Percentiles rank a stretch among this genome's conserved stretches.
phyloP scores from a whole-genome alignment of 2,888 invertebrate genomes.

The Athalia circularis region DNA sequence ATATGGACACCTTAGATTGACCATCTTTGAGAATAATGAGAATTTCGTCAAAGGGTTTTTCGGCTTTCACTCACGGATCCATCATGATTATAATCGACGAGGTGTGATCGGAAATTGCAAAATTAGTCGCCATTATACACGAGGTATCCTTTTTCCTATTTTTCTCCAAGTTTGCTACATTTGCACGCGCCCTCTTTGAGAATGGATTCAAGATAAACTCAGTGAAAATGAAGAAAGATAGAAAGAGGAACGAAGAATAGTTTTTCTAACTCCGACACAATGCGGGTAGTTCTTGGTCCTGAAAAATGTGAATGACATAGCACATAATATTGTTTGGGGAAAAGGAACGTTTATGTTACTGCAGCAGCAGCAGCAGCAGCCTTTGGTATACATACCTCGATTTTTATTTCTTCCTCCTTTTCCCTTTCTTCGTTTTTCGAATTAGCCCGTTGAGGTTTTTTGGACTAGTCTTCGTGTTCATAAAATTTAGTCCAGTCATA shows the following conservation, averaged over 20 bases:
- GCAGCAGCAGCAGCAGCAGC: not conserved
- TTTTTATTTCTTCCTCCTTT: not conserved
- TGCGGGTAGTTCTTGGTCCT: not conserved
- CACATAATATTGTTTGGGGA: slow-evolving; percentile 62
- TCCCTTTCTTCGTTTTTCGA: slow-evolving; percentile 58
- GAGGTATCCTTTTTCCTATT: too few species aligned
- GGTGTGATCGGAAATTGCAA: too few species aligned
- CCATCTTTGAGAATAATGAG: too few species aligned
- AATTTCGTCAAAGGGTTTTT: too few species aligned
- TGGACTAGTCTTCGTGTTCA: not conserved
- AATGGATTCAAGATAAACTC: not conserved
- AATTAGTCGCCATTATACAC: too few species aligned
- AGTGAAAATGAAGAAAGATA: not conserved
- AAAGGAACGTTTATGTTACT: slow-evolving; percentile 68
- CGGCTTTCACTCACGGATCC: too few species aligned
- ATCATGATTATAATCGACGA: too few species aligned
- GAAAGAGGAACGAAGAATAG: not conserved
- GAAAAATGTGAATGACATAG: slow-evolving; percentile 58
- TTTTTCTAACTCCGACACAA: not conserved
- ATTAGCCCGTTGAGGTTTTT: slow-evolving; percentile 60
- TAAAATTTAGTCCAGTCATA: slow-evolving; percentile 45
- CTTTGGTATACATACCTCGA: not conserved
- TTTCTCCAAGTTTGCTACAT: too few species aligned
- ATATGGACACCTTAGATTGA: too few species aligned
- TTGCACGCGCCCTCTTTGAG: slow-evolving; percentile 21